Base-by-base conservation (phyloP, 2,888 invertebrate species). In the Aporophyla nigra region DNA sequence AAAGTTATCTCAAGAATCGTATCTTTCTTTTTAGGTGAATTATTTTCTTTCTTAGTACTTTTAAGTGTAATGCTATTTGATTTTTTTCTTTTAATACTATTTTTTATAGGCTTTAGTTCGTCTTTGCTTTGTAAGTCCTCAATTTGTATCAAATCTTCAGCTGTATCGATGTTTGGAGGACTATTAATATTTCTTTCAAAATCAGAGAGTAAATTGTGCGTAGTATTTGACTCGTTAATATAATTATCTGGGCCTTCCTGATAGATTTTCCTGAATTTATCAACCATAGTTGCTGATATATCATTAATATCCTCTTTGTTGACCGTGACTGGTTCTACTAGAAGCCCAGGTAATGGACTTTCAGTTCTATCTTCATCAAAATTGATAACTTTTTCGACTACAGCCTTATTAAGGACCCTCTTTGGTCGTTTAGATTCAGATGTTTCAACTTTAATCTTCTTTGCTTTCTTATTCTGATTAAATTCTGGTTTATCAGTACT, bases 261-360 rank as follows among this genome's bases (percentile, higher is more conserved):
- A 68, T 88, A 92, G 43, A 93, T 90, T 76, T 92, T 92, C 69
- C 93, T 91, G 7, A 93, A 90, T 81, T 93, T 94, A 66, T 93
- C 89, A 0, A 93, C 69, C 87, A 93, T 90, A 40, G 88, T 90
- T 3, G 86, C 86, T 2, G 90, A 88, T 16, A 93, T 91, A 72
- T 93, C 93, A 69, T 70, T 84, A 5, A 12, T 72, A 27, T 92
- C 90, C 12, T 92, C 87, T 72, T 85, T 84, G 10, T 70, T 67
- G 2, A 58, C 59, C 0, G 83, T 81, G 2, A 88, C 87, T 14
- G 89, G 83, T 90, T 96, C 96, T 40, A 96, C 91, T 6, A 94
- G 80, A 19, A 96, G 88, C 0, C 91, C 93, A 1, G 96, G 96
- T 56, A 96, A 87, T 9, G 96, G 94, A 84, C 96, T 95, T 63